Evolutionary conservation across 92 coral and sea anemone genomes (phyloP), one percentile per base, ranked within the genome.

Genomic region (Nematostella vectensis): DNA sequence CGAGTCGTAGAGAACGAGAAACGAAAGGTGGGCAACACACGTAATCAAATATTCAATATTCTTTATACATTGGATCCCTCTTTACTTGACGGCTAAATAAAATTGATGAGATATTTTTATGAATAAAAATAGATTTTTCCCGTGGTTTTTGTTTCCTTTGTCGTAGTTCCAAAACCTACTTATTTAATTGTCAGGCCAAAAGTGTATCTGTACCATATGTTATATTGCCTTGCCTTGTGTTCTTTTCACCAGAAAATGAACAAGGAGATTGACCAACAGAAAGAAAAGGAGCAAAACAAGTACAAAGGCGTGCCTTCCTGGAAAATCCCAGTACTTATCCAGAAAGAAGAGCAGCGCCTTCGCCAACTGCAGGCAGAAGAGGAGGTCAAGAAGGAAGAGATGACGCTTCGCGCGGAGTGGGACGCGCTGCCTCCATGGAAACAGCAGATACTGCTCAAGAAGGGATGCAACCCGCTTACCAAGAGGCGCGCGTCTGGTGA

Each of bases 281-380:
- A 54, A 33, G 30, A 40, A 55, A 36, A 39, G 24, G 63, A 40
- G 38, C 38, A 29, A 29, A 26, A 55, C 8, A 66, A 66, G 23
- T 66, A 50, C 51, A 40, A 13, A 37, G 62, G 63, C 11, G 8
- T 55, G 3, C 72, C 72, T 22, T 11, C 42, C 0, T 66, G 72
- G 72, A 66, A 66, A 22, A 31, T 29, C 1, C 13, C 20, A 4
- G 17, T 66, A 19, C 61, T 66, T 16, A 40, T 27, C 25, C 31
- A 19, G 8, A 57, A 48, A 29, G 72, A 66, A 29, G 63, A 43
- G 12, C 40, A 12, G 16, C 26, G 53, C 22, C 43, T 20, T 21
- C 4, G 2, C n/a, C 27, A 66, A 47, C 54, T 54, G 25, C 43
- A 66, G 29, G 45, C 21, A 25, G 63, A 55, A 31, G 12, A 27